A percentile compares a stretch with the other conserved stretches of the same genome.
Conservation (phyloP, 2,888 invertebrate genomes). For the Muscina levida region DNA sequence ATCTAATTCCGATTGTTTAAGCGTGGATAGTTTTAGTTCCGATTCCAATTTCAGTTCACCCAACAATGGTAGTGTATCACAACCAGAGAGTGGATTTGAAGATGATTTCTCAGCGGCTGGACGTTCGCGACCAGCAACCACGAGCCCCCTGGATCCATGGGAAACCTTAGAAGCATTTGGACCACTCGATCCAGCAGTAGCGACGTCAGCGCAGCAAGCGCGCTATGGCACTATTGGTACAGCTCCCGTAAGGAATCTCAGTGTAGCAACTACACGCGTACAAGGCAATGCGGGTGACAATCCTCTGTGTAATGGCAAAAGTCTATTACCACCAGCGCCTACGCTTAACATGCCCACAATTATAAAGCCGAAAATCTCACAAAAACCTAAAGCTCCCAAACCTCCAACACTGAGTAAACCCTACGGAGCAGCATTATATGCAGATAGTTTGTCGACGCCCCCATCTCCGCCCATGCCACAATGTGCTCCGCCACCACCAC, state of each 20-base stretch:
- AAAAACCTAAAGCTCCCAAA: conserved; percentile 76
- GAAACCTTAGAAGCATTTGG: conserved; percentile 74
- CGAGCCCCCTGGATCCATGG: conserved; percentile 79
- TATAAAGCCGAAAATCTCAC: conserved; percentile 82
- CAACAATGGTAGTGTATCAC: conserved; percentile 84
- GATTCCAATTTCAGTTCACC: conserved; percentile 84
- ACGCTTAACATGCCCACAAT: conserved; percentile 86
- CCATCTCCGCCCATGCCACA: conserved; percentile 89
- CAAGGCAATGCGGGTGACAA: conserved; percentile 82
- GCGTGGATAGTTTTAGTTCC: conserved; percentile 88
- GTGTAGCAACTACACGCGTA: conserved; percentile 67
- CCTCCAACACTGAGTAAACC: conserved; percentile 70
- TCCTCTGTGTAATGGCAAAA: conserved; percentile 81
- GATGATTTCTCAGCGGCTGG: conserved; percentile 84
- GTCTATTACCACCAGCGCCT: conserved; percentile 79
- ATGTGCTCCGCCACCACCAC: conserved; percentile 89
- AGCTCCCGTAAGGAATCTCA: conserved; percentile 76
- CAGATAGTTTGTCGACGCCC: conserved; percentile 73
- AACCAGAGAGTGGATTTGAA: conserved; percentile 90
- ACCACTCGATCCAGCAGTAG: conserved; percentile 67
- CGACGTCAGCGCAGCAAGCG: conserved; percentile 60
- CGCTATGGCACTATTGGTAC: conserved; percentile 74
- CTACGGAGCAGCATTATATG: conserved; percentile 68
- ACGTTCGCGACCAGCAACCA: conserved; percentile 80
- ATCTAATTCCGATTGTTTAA: conserved; percentile 87